phyloP scores from a whole-genome alignment of 2,797 vertebrate genomes.

The Coracias cyanogaster region DNA sequence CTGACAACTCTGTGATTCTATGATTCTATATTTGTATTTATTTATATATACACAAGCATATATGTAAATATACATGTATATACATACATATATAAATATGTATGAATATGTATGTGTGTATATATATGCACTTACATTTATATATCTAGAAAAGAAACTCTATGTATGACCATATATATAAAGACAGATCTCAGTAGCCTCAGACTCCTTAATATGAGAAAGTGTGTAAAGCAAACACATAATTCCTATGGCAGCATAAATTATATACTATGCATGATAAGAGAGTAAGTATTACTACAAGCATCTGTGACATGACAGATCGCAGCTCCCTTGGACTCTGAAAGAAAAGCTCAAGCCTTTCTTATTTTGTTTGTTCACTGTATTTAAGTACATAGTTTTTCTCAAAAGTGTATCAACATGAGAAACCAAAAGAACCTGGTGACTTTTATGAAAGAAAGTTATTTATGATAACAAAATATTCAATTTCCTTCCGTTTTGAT shows the following conservation, averaged over 20 bases:
- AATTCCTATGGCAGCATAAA: not conserved
- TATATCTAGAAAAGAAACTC: not conserved
- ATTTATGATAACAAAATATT: not conserved
- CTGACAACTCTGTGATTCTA: too few relatives aligned
- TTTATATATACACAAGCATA: not conserved
- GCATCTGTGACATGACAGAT: not conserved
- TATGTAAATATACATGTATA: not conserved
- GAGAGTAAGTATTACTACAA: not conserved
- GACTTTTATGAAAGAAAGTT: not conserved
- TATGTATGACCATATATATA: not conserved
- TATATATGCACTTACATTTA: not conserved
- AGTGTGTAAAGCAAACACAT: not conserved
- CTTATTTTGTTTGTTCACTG: not conserved
- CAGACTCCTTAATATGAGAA: not conserved
- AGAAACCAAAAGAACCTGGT: not conserved
- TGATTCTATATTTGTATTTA: not conserved
- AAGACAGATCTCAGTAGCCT: not conserved
- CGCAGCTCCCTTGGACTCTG: not conserved
- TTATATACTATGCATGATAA: not conserved
- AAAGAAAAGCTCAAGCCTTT: not conserved
- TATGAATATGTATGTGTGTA: rapidly evolving
- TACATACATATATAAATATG: too few relatives aligned
- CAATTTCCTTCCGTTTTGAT: not conserved
- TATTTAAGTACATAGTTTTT: not conserved
- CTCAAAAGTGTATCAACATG: not conserved